A percentile compares a stretch with the other conserved stretches of the same genome.
Conservation (phyloP, 2,797 vertebrate species). For the Pangasius krempfi region DNA sequence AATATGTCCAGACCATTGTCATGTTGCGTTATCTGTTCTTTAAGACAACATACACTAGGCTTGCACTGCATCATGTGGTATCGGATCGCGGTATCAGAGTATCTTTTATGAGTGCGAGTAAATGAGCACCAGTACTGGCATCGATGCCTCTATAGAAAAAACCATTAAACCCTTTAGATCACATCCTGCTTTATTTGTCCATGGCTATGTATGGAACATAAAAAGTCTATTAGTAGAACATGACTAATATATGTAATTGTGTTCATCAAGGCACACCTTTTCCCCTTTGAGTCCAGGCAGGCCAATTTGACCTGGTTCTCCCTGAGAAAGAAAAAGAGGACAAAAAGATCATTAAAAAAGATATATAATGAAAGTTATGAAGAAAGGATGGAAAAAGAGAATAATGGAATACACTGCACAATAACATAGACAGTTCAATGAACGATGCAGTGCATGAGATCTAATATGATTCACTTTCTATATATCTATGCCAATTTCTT, state of each 20-base stretch:
- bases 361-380: background rate
- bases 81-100: background rate
- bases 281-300: conserved; percentile 80
- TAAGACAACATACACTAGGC: background rate
- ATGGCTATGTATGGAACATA: background rate
- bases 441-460: conserved; percentile 13
- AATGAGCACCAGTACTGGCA: background rate
- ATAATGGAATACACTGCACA: background rate
- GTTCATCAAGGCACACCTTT: conserved; percentile 75
- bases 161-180: background rate
- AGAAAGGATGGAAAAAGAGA: background rate
- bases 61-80: background rate
- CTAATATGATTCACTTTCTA: background rate
- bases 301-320: conserved; percentile 74
- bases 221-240: background rate
- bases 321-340: conserved; percentile 59
- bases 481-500: background rate
- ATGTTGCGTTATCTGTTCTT: background rate
- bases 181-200: background rate
- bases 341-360: background rate
- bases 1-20: background rate
- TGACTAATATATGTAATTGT: background rate
- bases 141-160: background rate
- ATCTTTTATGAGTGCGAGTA: background rate
- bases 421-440: background rate